A percentile compares a stretch with the other conserved stretches of the same genome.
Conservation (phyloP, 2,888 invertebrate species). For the Homarus gammarus region DNA sequence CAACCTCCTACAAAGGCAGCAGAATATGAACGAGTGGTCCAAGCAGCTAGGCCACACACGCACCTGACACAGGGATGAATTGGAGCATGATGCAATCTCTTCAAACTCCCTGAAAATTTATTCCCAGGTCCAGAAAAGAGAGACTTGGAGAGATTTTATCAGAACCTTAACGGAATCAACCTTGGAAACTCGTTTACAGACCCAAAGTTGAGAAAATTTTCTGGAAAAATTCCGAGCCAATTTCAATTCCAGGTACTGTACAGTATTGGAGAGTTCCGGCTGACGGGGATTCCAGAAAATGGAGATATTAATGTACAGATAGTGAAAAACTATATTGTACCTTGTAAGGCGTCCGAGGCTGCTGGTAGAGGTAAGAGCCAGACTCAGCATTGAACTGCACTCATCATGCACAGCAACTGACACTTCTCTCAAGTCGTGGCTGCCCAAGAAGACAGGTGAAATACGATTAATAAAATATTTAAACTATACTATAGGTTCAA, state of each 20-base stretch:
- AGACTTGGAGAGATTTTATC: too few species aligned
- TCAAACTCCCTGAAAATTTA: too few species aligned
- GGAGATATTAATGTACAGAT: not conserved
- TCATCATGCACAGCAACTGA: constrained; percentile 48
- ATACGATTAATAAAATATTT: not conserved
- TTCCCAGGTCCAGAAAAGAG: too few species aligned
- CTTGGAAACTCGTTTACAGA: not conserved
- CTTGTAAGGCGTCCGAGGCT: constrained; percentile 39
- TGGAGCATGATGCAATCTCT: too few species aligned
- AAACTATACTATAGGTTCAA: not conserved
- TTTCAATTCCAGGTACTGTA: too few species aligned
- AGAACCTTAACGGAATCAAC: not conserved
- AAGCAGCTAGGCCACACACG: not conserved
- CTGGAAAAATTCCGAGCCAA: too few species aligned
- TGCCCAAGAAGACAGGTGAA: not conserved
- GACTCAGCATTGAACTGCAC: constrained; percentile 42
- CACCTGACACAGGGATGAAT: too few species aligned
- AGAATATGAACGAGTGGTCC: not conserved
- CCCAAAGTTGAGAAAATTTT: too few species aligned
- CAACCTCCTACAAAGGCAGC: too few species aligned
- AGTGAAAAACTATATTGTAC: not conserved
- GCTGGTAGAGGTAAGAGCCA: constrained; percentile 57
- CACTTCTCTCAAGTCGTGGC: constrained; percentile 5
- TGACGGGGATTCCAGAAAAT: not conserved
- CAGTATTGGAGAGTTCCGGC: not conserved